These are phyloP conservation scores for Sigmodon hispidus DNA, from an alignment of 2,113 vertebrate genomes.

Conservation along the genomic window DNA sequence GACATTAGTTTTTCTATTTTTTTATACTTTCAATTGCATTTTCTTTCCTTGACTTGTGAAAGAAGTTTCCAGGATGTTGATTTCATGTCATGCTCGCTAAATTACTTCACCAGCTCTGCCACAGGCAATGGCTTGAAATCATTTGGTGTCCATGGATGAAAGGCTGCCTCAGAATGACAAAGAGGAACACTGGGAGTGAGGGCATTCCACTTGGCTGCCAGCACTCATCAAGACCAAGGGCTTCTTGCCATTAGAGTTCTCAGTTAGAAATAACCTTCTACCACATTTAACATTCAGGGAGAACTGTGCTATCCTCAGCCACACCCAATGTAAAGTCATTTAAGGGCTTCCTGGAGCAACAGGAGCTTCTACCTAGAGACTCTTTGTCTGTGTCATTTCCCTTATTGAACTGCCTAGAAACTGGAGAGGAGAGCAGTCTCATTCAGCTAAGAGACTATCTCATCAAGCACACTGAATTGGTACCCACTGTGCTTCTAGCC, in stretches of 20 bases:
- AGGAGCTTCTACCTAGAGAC: not conserved
- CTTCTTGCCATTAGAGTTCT: not conserved
- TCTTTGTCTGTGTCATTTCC: not conserved
- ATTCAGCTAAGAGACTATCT: not conserved
- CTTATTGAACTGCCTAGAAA: not conserved
- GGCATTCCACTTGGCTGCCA: not conserved
- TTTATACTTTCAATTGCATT: not conserved
- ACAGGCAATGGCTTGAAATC: not conserved
- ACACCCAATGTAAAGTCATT: not conserved
- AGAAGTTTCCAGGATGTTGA: not conserved
- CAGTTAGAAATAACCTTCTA: conserved; percentile 13
- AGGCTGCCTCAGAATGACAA: not conserved
- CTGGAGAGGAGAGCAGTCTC: not conserved
- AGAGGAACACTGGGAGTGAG: not conserved
- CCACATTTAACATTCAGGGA: conserved; percentile 9
- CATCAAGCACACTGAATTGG: not conserved
- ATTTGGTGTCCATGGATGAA: not conserved
- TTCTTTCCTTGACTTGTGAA: not conserved
- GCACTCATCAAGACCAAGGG: not conserved
- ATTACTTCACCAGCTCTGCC: not conserved
- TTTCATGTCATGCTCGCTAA: not conserved
- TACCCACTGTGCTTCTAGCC: not conserved
- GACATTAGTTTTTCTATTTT: not conserved
- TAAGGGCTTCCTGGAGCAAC: not conserved
- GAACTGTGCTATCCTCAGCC: not conserved